Evolutionary conservation across 1,140 invertebrate species (phyloP), one percentile per base, ranked within the genome.

Genomic region (Cotesia chilonis): DNA sequence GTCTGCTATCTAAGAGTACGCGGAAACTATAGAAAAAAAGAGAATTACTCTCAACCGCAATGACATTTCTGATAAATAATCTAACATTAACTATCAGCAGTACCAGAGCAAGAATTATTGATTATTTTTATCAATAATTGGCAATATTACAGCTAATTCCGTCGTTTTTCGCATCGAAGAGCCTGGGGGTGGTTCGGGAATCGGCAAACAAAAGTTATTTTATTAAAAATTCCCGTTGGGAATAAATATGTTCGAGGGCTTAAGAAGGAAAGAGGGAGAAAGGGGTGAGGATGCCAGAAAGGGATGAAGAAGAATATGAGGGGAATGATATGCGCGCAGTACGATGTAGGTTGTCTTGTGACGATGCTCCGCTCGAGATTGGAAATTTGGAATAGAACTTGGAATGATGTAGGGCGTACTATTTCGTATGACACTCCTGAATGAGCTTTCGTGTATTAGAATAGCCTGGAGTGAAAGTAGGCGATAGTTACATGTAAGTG

Each of bases 391-490:
- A 79, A 76, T 80, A 78, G 78, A 80, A 81, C 77, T 74, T 59
- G 69, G 73, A 79, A 80, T 81, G 81, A 80, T 82, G 79, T 81
- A 82, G 77, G 55, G 79, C 80, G 80, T 47, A 10, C 77, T 74
- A 78, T 81, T 81, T 64, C 78, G 73, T 77, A 78, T 81, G 81
- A 83, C 80, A 81, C 76, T 75, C 79, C 73, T 80, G 79, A 82
- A 82, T 82, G 80, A 77, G 81, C 81, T 82, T 47, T 14, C 57
- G 67, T 60, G 76, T 79, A 81, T 79, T 82, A 80, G 77, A 76
- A 80, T 78, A 75, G 77, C 74, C 68, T 73, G 73, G 70, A 74
- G 68, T 59, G 17, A 20, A 71, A 73, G 76, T 47, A 57, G 17
- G 57, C 28, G n/a, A 5, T 1, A 17, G 41, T 47, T 47, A 47